Percentiles rank a stretch among this genome's conserved stretches.
Evolutionary conservation across 2,113 vertebrate genomes (phyloP).

Genomic region (Ursus arctos): DNA sequence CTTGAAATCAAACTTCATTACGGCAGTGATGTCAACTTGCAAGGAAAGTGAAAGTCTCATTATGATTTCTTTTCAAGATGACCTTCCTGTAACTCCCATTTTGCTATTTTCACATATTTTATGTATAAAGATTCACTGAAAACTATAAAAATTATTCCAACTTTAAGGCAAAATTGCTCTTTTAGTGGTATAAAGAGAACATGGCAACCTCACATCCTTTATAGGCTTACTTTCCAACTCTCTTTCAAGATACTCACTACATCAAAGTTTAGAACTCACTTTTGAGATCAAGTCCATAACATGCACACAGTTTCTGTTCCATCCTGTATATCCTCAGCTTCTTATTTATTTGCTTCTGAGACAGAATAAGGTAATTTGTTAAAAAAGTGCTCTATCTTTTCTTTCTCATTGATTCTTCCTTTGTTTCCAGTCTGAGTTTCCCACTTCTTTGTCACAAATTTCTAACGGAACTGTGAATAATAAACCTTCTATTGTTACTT

Average conservation of each 20-base stretch:
- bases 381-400: background rate
- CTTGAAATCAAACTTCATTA: constrained; percentile 17
- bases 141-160: constrained; percentile 41
- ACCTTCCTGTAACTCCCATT: background rate
- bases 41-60: background rate
- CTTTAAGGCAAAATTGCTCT: constrained; percentile 28
- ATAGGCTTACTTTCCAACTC: background rate
- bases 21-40: background rate
- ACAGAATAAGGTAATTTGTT: background rate
- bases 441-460: background rate
- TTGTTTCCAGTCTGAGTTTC: background rate
- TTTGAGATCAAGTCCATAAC: background rate
- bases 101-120: constrained; percentile 40
- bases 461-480: background rate
- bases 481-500: background rate
- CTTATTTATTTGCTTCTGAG: background rate
- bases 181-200: background rate
- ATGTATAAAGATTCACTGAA: background rate
- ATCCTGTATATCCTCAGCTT: background rate
- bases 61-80: background rate
- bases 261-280: background rate
- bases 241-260: background rate
- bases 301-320: background rate
- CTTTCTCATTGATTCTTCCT: background rate
- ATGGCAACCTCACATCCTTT: background rate